Percentiles rank a stretch among this genome's conserved stretches.
These are phyloP conservation scores for Nannoperca australis DNA, from an alignment of 2,797 vertebrate species.

Conservation along the genomic window DNA sequence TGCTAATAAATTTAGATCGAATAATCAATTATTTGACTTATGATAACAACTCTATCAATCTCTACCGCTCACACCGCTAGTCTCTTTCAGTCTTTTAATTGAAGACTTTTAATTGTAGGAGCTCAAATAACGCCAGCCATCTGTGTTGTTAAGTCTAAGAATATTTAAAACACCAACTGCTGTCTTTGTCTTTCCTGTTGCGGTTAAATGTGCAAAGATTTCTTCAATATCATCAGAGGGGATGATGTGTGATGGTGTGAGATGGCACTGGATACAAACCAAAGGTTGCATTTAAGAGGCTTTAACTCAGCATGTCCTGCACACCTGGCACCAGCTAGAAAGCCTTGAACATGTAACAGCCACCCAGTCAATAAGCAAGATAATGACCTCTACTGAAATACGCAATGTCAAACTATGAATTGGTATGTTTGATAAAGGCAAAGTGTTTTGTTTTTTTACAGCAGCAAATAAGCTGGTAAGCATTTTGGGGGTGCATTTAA, in stretches of 20 bases:
- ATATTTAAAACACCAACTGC: slow-evolving; percentile 15
- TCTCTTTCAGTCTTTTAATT: background rate
- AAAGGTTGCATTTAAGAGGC: slow-evolving; percentile 48
- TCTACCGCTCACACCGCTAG: background rate
- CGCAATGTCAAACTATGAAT: slow-evolving; percentile 35
- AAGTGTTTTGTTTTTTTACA: background rate
- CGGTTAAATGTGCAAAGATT: background rate
- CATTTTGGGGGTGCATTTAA: slow-evolving; percentile 34
- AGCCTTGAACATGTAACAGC: slow-evolving; percentile 34
- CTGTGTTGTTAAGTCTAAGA: slow-evolving; percentile 1
- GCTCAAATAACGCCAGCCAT: background rate
- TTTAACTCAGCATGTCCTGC: slow-evolving; percentile 29
- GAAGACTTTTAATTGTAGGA: background rate
- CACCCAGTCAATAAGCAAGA: slow-evolving; percentile 12
- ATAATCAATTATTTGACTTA: no score
- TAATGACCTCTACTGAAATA: slow-evolving; percentile 40
- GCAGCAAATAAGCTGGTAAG: slow-evolving; percentile 8
- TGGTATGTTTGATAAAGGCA: background rate
- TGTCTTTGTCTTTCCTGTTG: slow-evolving; percentile 18
- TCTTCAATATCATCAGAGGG: slow-evolving; percentile 8
- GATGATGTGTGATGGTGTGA: slow-evolving; percentile 4
- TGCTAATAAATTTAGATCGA: no score
- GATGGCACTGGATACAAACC: slow-evolving; percentile 27
- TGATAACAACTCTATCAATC: background rate
- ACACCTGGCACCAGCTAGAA: slow-evolving; percentile 38